Conservation (phyloP, 1,140 invertebrate genomes). For the Leptopilina clavipes region DNA sequence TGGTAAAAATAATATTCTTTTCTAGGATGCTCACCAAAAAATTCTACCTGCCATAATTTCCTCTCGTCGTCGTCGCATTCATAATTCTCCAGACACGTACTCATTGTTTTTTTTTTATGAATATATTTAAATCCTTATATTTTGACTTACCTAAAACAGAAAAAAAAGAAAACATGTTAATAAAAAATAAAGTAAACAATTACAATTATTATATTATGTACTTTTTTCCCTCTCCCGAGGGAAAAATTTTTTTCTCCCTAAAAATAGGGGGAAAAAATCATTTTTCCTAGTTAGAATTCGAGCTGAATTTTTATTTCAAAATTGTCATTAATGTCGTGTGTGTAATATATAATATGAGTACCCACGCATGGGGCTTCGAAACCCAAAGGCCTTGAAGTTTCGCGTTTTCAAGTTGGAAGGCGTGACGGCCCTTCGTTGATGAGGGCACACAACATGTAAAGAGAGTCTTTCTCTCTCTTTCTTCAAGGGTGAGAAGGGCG, state of each 20-base stretch:
- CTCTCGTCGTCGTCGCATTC: no score
- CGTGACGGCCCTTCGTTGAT: conserved; percentile 28
- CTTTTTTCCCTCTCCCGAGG: no score
- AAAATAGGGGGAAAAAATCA: no score
- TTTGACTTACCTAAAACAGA: conserved; percentile 19
- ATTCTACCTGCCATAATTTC: conserved; percentile 6
- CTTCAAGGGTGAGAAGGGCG: not conserved
- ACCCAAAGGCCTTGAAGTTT: conserved; percentile 24
- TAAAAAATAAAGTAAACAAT: not conserved
- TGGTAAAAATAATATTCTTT: conserved; percentile 23
- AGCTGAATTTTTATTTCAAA: not conserved
- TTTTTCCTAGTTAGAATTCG: no score
- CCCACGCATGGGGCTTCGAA: not conserved
- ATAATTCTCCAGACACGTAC: not conserved
- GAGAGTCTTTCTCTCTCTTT: not conserved
- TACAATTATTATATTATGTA: no score
- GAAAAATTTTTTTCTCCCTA: no score
- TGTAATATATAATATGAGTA: conserved; percentile 19
- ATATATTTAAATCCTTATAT: no score
- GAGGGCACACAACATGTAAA: conserved; percentile 22
- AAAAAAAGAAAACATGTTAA: not conserved
- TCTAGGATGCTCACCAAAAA: not conserved
- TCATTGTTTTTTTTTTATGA: not conserved
- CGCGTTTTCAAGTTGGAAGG: conserved; percentile 34
- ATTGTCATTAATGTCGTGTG: conserved; percentile 14